Base-by-base conservation (phyloP, 2,888 invertebrate species). In the Papilio gigon region DNA sequence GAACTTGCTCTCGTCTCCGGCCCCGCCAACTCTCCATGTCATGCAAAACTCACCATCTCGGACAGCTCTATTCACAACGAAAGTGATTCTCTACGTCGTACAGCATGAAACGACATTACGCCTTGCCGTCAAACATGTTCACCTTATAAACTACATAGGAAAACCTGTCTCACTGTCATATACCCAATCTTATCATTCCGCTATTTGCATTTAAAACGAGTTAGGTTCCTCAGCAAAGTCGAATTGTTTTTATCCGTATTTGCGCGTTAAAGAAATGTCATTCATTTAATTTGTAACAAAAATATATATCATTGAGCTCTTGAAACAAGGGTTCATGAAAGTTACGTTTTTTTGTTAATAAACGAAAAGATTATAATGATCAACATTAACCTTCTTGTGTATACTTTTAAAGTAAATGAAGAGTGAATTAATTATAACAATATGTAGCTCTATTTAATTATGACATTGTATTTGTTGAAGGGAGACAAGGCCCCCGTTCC, bases 21-120 rank as follows among this genome's bases (percentile, higher is more conserved):
- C 91, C 91, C 86, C 85, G 87, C 86, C 82, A 82, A 82, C 80
- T 84, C 80, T 80, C 80, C 77, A 70, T 71, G 70, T 30, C 60
- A 37, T 65, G 37, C 47, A 44, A 30, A 44, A 65, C 65, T 47
- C 20, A 17, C 50, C 40, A 65, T 44, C 17, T 58, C 44, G 40
- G 44, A 56, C 12, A 22, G n/a, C 27, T 60, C 60, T 50, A 68
- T 65, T n/a, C 60, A 20, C 65, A 68, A 65, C 50, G 65, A 65
- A 65, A 68, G 60, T 60, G 47, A 50, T 62, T n/a, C n/a, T 56
- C 35, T 42, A 60, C 40, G 30, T 65, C 60, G 65, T 37, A 63
- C 25, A 25, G 50, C 59, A 58, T 20, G 20, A 59, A n/a, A 61
- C 40, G 30, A 61, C 50, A 61, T 62, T 40, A 56, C 50, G 40